Conservation (phyloP, 2,113 vertebrate species). For the Sturnus vulgaris region DNA sequence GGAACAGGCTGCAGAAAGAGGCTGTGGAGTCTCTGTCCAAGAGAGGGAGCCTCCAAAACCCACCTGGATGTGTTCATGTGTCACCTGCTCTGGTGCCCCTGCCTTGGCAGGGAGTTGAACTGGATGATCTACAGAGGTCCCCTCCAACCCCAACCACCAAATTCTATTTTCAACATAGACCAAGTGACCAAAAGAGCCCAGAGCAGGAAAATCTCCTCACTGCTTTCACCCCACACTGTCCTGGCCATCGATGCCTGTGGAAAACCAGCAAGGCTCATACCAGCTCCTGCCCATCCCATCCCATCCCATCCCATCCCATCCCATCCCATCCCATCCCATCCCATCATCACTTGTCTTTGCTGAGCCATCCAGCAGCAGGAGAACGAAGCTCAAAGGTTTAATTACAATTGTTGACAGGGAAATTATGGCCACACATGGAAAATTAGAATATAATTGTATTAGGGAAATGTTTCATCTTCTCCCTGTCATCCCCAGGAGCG, state of each 20-base stretch:
- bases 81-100: background rate
- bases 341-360: background rate
- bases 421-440: background rate
- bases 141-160: background rate
- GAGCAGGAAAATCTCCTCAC: background rate
- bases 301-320: background rate
- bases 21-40: background rate
- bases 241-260: fast-evolving
- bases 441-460: conserved; percentile 1
- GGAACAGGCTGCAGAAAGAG: background rate
- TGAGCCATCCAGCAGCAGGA: background rate
- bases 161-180: background rate
- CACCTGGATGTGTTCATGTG: background rate
- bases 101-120: background rate
- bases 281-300: background rate
- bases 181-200: background rate
- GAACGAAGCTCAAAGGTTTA: background rate
- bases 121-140: background rate
- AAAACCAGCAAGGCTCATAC: fast-evolving
- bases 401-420: background rate
- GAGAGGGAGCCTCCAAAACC: background rate
- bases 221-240: fast-evolving
- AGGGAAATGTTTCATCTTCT: background rate
- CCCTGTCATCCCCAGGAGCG: background rate
- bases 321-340: background rate